These are phyloP conservation scores for Tipula vernalis DNA, from an alignment of 2,888 invertebrate genomes.

Conservation along the genomic window DNA sequence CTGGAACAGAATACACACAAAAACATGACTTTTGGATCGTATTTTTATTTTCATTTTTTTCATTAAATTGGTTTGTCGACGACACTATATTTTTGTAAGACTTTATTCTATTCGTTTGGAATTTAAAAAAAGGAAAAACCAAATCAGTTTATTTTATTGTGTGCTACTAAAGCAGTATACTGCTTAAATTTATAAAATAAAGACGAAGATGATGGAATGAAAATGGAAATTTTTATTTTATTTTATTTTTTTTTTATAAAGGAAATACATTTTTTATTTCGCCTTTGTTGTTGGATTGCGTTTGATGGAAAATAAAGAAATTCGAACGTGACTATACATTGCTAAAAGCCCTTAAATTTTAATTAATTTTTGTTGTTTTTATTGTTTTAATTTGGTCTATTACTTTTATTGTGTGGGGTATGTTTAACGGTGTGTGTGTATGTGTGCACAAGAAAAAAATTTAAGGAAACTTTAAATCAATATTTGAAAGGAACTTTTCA, in stretches of 20 bases:
- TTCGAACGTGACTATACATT: not conserved
- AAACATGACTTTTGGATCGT: not conserved
- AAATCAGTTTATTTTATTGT: not conserved
- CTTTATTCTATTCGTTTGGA: not conserved
- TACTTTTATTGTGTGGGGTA: not conserved
- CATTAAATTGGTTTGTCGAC: not conserved
- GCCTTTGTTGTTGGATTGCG: not conserved
- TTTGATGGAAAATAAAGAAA: not conserved
- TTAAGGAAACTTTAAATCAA: not conserved
- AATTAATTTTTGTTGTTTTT: slow-evolving; percentile 4
- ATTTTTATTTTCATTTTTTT: not conserved
- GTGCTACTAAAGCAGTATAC: not conserved
- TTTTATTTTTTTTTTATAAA: not conserved
- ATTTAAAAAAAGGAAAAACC: not conserved
- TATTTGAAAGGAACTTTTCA: not conserved
- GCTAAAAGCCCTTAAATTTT: not conserved
- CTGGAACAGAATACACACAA: not conserved
- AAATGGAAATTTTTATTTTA: not conserved
- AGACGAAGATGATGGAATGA: not conserved
- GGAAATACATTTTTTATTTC: not conserved
- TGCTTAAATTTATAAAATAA: not conserved
- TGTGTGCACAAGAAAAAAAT: not conserved
- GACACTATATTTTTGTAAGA: not conserved
- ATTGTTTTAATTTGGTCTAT: not conserved
- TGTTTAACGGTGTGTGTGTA: not conserved